Conservation (phyloP, 2,797 vertebrate genomes). For the Prunella strophiata region DNA sequence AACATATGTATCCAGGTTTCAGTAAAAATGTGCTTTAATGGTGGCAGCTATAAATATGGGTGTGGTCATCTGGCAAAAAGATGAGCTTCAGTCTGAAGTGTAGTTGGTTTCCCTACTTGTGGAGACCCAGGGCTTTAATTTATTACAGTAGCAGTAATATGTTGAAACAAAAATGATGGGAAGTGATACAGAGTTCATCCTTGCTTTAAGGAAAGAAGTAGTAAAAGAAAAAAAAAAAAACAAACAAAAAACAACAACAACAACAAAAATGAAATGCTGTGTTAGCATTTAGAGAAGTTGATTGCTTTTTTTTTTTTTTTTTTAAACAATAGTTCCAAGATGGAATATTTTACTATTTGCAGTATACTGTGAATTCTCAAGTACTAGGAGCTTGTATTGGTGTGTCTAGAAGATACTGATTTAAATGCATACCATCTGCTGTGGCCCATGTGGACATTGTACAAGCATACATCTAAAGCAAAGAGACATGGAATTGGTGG, state of each 20-base stretch:
- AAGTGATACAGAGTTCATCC: background rate
- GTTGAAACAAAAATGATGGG: background rate
- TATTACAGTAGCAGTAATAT: background rate
- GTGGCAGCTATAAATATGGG: background rate
- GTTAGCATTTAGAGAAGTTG: background rate
- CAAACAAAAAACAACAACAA: background rate
- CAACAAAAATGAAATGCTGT: background rate
- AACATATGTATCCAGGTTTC: background rate
- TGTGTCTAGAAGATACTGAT: background rate
- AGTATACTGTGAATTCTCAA: background rate
- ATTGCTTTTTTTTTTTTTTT: background rate
- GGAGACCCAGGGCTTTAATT: background rate
- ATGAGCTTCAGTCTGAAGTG: background rate
- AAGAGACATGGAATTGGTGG: background rate
- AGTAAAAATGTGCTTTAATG: background rate
- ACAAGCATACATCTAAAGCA: background rate
- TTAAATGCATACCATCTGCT: background rate
- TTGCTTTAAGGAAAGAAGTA: background rate
- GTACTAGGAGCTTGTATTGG: background rate
- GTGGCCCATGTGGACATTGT: background rate
- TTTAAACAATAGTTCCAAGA: background rate
- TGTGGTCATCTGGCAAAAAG: background rate
- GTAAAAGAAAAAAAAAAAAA: background rate
- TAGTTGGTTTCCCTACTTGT: background rate
- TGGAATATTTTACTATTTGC: background rate